Percentiles rank a stretch among this genome's conserved stretches.
Conservation (phyloP, 2,797 vertebrate species). For the Sebastes jordani region DNA sequence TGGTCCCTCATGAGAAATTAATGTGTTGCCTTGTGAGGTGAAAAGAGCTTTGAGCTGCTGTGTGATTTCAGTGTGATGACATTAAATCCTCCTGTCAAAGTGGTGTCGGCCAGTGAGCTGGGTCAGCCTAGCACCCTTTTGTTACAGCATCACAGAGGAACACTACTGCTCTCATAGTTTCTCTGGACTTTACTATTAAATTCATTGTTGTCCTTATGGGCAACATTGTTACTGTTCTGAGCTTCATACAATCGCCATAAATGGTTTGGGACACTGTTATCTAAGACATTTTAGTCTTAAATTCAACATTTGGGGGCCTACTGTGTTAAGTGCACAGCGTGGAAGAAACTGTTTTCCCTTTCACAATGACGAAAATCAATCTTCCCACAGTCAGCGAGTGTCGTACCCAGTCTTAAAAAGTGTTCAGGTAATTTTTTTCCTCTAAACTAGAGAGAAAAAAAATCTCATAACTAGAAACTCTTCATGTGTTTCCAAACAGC, state of each 20-base stretch:
- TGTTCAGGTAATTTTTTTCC: neutral
- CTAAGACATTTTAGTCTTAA: neutral
- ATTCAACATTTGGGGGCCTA: neutral
- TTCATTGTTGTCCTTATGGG: neutral
- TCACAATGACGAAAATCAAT: neutral
- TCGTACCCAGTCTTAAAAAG: neutral
- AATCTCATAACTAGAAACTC: neutral
- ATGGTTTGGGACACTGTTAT: neutral
- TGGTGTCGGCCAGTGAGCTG: neutral
- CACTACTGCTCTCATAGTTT: neutral
- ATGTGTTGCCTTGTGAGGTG: conserved; percentile 32
- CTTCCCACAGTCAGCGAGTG: neutral
- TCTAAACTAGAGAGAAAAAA: conserved; percentile 3
- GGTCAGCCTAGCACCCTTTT: neutral
- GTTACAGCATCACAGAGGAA: neutral
- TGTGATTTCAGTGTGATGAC: conserved; percentile 28
- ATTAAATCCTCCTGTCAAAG: conserved; percentile 25
- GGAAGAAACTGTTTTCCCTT: neutral
- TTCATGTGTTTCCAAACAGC: conserved; percentile 6
- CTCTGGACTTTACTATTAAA: neutral
- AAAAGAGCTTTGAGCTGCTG: conserved; percentile 26
- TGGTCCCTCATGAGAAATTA: conserved; percentile 51
- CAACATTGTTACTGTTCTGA: neutral
- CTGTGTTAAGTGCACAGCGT: neutral
- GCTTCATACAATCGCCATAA: neutral